Conservation (phyloP, 2,888 invertebrate genomes). For the Diaphora mendica region DNA sequence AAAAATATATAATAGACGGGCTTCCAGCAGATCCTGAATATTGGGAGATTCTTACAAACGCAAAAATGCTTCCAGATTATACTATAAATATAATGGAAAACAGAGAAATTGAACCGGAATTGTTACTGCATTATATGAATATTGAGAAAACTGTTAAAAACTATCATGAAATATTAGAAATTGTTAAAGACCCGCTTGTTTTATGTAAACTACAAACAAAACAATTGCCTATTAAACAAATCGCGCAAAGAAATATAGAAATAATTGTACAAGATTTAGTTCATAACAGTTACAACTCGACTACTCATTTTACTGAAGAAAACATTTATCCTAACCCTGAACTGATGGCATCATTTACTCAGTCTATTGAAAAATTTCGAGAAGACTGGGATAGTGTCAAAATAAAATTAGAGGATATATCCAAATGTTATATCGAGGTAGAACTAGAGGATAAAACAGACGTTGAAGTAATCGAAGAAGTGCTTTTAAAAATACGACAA, state of each 20-base stretch:
- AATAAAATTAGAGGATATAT: constrained; percentile 73
- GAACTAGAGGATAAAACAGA: constrained; percentile 80
- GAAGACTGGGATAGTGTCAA: constrained; percentile 76
- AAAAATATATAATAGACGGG: constrained; percentile 88
- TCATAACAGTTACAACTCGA: constrained; percentile 40
- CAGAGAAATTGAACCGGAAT: constrained; percentile 71
- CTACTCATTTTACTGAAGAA: background rate
- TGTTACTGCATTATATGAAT: constrained; percentile 69
- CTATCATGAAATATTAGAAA: constrained; percentile 62
- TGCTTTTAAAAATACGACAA: constrained; percentile 69
- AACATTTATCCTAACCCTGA: constrained; percentile 52
- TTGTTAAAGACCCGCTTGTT: constrained; percentile 70
- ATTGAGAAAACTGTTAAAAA: constrained; percentile 65
- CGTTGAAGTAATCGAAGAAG: constrained; percentile 71
- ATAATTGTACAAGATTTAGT: constrained; percentile 59
- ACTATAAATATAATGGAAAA: constrained; percentile 85
- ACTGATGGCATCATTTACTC: constrained; percentile 54
- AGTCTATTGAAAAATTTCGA: constrained; percentile 69
- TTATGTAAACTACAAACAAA: constrained; percentile 61
- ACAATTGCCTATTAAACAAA: constrained; percentile 31
- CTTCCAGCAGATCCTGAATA: constrained; percentile 82
- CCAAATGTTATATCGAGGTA: constrained; percentile 73
- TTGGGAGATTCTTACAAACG: constrained; percentile 76
- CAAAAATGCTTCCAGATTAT: constrained; percentile 84
- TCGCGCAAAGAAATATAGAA: constrained; percentile 49